phyloP scores from a whole-genome alignment of 2,113 vertebrate genomes.

The Formicarius rufipectus region DNA sequence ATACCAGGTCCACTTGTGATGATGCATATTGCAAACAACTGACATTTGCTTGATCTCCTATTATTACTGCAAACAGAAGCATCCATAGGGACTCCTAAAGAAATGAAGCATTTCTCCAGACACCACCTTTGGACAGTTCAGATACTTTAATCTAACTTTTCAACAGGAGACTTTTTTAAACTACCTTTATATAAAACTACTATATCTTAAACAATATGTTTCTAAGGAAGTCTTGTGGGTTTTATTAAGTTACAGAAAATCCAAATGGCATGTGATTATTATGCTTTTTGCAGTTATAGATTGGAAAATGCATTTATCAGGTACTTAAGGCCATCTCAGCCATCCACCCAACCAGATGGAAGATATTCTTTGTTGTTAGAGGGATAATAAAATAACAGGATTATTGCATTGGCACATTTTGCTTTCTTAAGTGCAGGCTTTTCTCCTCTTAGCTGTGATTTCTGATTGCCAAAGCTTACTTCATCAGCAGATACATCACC shows the following conservation, averaged over 20 bases:
- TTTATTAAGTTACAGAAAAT: slow-evolving; percentile 20
- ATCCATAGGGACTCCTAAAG: not conserved
- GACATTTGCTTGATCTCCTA: not conserved
- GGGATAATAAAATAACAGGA: not conserved
- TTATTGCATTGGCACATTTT: not conserved
- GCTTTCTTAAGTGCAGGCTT: not conserved
- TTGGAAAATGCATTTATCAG: slow-evolving; percentile 8
- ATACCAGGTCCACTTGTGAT: not conserved
- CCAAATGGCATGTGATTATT: not conserved
- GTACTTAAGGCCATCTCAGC: not conserved
- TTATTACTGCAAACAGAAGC: not conserved
- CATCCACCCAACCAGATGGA: not conserved
- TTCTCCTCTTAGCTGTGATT: not conserved
- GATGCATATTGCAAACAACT: not conserved
- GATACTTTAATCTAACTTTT: not conserved
- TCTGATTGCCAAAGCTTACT: not conserved
- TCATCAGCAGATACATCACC: not conserved
- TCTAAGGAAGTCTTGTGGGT: not conserved
- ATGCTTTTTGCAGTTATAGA: not conserved
- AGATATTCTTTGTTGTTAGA: not conserved
- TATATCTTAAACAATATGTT: not conserved
- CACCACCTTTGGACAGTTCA: not conserved
- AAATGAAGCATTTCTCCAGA: not conserved
- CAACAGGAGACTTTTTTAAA: not conserved
- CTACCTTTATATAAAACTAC: not conserved